Percentiles rank a stretch among this genome's conserved stretches.
These are phyloP conservation scores for Microtus montanus DNA, from an alignment of 2,113 vertebrate genomes.

Conservation along the genomic window DNA sequence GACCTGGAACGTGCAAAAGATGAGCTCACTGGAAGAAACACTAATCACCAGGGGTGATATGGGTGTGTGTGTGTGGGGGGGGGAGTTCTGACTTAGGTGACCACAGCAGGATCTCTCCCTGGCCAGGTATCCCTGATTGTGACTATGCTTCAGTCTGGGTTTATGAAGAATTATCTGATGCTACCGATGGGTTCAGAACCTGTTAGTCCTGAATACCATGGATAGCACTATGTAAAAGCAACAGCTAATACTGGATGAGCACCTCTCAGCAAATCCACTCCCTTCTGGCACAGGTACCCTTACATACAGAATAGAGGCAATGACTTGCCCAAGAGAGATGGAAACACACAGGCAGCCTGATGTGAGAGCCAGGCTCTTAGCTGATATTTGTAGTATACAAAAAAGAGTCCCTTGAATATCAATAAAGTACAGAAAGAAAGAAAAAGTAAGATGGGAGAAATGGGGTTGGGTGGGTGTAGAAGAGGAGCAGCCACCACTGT, in stretches of 20 bases:
- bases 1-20: not conserved
- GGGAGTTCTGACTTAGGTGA: not conserved
- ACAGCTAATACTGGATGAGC: not conserved
- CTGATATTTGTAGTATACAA: accelerated
- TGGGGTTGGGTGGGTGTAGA: not conserved
- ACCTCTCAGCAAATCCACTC: not conserved
- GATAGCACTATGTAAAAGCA: not conserved
- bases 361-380: not conserved
- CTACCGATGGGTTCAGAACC: not conserved
- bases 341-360: not conserved
- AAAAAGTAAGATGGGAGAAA: not conserved
- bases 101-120: not conserved
- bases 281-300: not conserved
- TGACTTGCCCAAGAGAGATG: not conserved
- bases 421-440: not conserved
- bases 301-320: not conserved
- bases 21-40: not conserved
- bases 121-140: not conserved
- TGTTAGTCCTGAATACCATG: not conserved
- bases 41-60: not conserved
- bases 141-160: not conserved
- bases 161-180: not conserved
- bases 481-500: not conserved
- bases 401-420: not conserved
- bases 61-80: too few species aligned